Percentiles rank a stretch among this genome's conserved stretches.
Conservation (phyloP, 2,888 invertebrate genomes). For the Diogma glabrata region DNA sequence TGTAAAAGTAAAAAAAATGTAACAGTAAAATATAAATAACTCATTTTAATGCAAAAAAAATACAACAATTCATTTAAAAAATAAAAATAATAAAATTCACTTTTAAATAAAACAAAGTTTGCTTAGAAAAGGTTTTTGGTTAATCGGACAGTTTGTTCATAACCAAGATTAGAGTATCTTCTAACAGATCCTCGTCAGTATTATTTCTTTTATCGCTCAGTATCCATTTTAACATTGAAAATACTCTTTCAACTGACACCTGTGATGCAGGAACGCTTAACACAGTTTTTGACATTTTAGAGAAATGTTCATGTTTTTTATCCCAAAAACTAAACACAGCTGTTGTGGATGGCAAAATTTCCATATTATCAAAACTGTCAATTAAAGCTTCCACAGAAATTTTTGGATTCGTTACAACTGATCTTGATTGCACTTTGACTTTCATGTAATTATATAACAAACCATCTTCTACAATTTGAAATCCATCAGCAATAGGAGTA, state of each 20-base stretch:
- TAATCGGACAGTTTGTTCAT: no score
- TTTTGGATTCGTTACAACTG: not conserved
- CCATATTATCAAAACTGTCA: not conserved
- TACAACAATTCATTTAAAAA: no score
- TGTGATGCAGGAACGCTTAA: not conserved
- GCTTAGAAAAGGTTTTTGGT: no score
- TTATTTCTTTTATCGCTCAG: constrained; percentile 1
- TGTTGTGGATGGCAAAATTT: not conserved
- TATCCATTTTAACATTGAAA: not conserved
- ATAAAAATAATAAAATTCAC: no score
- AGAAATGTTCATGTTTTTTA: not conserved
- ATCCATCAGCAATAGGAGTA: not conserved
- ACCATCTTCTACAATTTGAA: not conserved
- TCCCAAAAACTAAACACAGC: not conserved
- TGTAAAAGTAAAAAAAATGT: no score
- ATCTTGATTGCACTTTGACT: not conserved
- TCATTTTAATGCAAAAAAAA: no score
- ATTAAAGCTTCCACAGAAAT: not conserved
- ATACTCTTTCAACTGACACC: not conserved
- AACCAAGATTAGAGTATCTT: no score
- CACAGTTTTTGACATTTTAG: not conserved
- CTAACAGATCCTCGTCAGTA: not conserved
- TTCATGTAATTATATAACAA: constrained; percentile 2
- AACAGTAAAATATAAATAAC: no score
- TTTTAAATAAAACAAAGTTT: no score